These are phyloP conservation scores for Luidia sarsii DNA, from an alignment of 53 echinoderm and acorn worm species.

Conservation along the genomic window DNA sequence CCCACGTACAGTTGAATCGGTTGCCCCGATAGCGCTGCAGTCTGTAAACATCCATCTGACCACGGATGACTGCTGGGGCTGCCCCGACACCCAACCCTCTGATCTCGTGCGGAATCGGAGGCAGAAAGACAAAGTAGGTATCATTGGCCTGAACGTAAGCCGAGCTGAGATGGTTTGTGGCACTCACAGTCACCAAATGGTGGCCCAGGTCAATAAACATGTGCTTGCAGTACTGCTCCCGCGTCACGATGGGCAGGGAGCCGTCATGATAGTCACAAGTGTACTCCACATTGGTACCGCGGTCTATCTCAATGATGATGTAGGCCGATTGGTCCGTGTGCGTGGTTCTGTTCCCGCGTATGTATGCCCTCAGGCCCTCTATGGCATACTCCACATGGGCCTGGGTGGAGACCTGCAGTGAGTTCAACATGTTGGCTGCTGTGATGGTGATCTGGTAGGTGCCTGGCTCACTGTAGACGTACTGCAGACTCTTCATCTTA, in stretches of 20 bases:
- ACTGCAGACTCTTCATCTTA: conserved; percentile 54
- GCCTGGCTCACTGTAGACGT: conserved; percentile 61
- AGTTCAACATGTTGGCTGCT: conserved; percentile 67
- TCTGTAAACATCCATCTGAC: conserved; percentile 46
- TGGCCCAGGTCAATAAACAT: conserved; percentile 78
- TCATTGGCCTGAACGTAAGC: conserved; percentile 56
- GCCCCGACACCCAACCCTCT: conserved; percentile 56
- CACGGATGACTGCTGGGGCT: conserved; percentile 46
- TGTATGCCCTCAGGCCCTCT: conserved; percentile 65
- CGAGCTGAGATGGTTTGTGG: conserved; percentile 73
- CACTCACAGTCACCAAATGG: conserved; percentile 66
- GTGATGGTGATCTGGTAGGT: conserved; percentile 61
- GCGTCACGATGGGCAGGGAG: conserved; percentile 70
- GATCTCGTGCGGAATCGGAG: conserved; percentile 70
- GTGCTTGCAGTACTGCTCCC: conserved; percentile 65
- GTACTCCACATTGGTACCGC: conserved; percentile 78
- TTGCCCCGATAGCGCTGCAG: conserved; percentile 65
- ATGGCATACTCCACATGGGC: conserved; percentile 76
- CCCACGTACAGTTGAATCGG: conserved; percentile 79
- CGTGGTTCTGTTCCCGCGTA: conserved; percentile 72
- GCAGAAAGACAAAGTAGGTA: conserved; percentile 72
- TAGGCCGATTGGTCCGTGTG: conserved; percentile 76
- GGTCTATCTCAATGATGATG: conserved; percentile 67
- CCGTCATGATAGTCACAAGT: conserved; percentile 79
- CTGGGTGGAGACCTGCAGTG: conserved; percentile 6